Evolutionary conservation across 64 coral and sea anemone species (phyloP).

Genomic region (Acropora yongei): DNA sequence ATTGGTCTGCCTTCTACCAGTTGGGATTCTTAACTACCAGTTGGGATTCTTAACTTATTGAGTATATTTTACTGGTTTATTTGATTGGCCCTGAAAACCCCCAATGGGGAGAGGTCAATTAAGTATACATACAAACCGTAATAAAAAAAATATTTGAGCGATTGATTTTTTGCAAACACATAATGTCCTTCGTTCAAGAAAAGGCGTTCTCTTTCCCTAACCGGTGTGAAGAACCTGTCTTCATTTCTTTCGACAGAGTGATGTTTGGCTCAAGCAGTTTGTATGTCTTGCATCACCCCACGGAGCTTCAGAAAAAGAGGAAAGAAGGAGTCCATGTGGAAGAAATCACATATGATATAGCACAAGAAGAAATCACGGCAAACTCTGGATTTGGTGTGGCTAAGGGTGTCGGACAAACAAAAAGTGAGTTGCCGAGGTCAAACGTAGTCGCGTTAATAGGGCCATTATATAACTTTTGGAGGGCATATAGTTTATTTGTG

Average conservation of each 20-base stretch:
- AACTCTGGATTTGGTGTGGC: slow-evolving; percentile 93
- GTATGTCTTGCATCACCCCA: slow-evolving; percentile 88
- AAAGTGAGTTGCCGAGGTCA: slow-evolving; percentile 42
- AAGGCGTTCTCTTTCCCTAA: background rate
- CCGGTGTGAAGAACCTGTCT: background rate
- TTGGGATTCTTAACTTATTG: no score
- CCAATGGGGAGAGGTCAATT: no score
- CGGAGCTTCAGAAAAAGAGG: slow-evolving; percentile 67
- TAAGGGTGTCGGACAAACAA: slow-evolving; percentile 85
- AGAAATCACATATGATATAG: slow-evolving; percentile 89
- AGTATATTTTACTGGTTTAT: no score
- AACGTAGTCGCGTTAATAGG: background rate
- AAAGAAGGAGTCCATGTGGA: slow-evolving; percentile 60
- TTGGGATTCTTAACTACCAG: no score
- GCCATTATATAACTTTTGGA: no score
- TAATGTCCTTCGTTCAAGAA: background rate
- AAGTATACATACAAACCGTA: no score
- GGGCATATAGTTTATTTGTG: no score
- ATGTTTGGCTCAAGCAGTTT: slow-evolving; percentile 93
- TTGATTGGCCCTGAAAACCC: no score
- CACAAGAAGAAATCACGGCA: slow-evolving; percentile 89
- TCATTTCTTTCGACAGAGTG: slow-evolving; percentile 35
- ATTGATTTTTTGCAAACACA: background rate
- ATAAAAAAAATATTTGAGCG: background rate
- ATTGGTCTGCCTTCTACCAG: no score